Evolutionary conservation across 2,888 invertebrate genomes (phyloP).

Genomic region (Xanthorhoe spadicearia): DNA sequence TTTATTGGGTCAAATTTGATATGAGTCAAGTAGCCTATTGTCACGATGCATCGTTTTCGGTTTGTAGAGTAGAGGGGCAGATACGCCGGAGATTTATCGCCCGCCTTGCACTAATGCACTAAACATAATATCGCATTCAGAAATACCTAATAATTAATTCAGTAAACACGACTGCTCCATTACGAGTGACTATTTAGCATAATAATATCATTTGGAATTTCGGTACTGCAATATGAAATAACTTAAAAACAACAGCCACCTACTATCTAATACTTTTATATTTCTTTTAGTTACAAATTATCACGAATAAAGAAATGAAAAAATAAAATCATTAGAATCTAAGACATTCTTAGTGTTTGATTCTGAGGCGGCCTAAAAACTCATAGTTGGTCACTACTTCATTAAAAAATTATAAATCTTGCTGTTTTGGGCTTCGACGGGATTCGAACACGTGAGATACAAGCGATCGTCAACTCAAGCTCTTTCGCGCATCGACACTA

Average conservation of each 20-base stretch:
- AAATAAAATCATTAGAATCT: neutral
- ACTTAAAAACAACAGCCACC: neutral
- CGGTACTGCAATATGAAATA: neutral
- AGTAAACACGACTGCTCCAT: neutral
- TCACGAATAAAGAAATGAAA: neutral
- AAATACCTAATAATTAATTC: slow-evolving; percentile 2
- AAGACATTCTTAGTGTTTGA: too few species aligned
- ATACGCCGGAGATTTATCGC: neutral
- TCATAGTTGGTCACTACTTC: too few species aligned
- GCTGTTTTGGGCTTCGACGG: too few species aligned
- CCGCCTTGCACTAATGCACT: slow-evolving; percentile 4
- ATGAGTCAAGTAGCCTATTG: too few species aligned
- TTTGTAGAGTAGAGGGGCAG: too few species aligned
- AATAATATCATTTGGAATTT: neutral
- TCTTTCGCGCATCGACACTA: too few species aligned
- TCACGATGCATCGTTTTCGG: too few species aligned
- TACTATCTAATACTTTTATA: neutral
- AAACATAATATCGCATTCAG: slow-evolving; percentile 17
- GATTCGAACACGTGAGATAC: too few species aligned
- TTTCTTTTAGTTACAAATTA: neutral
- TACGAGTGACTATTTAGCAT: neutral
- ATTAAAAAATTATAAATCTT: too few species aligned
- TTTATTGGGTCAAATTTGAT: too few species aligned
- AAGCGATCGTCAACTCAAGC: too few species aligned
- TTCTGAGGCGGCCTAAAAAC: too few species aligned